phyloP scores from a whole-genome alignment of 1,140 invertebrate genomes.

The Bathynomus jamesi region DNA sequence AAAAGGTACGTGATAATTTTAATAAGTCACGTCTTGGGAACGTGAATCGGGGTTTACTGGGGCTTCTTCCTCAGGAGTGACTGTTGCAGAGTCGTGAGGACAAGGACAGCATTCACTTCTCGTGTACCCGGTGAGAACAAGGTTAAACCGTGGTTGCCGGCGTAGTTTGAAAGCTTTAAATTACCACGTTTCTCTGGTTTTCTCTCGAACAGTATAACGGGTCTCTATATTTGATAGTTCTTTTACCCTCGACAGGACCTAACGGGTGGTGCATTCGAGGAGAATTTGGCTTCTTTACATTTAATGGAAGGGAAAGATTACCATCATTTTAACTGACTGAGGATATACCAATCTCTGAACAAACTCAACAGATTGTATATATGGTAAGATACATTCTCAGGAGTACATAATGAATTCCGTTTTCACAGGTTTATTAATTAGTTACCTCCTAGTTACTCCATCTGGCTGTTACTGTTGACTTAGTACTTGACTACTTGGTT shows the following conservation, averaged over 20 bases:
- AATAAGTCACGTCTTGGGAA: background rate
- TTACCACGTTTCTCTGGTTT: background rate
- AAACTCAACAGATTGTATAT: too few relatives aligned
- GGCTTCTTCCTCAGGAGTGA: background rate
- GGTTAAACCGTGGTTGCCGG: background rate
- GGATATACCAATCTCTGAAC: too few relatives aligned
- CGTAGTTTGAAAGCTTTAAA: background rate
- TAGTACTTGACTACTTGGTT: too few relatives aligned
- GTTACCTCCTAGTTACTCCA: too few relatives aligned
- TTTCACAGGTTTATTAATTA: too few relatives aligned
- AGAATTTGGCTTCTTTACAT: constrained; percentile 43
- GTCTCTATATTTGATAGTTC: background rate
- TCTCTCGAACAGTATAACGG: background rate
- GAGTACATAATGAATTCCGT: too few relatives aligned
- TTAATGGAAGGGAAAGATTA: constrained; percentile 48
- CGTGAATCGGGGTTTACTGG: background rate
- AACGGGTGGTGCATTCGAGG: constrained; percentile 47
- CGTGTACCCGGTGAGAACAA: background rate
- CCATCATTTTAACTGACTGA: constrained; percentile 45
- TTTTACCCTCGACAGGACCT: constrained; percentile 42
- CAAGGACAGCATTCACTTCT: too few relatives aligned
- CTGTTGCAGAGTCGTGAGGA: too few relatives aligned
- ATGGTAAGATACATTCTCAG: too few relatives aligned
- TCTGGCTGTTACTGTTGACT: too few relatives aligned
- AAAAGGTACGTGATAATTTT: constrained; percentile 47